Evolutionary conservation across 2,888 invertebrate species (phyloP).

Genomic region (Spatulosminthurus flaviceps): DNA sequence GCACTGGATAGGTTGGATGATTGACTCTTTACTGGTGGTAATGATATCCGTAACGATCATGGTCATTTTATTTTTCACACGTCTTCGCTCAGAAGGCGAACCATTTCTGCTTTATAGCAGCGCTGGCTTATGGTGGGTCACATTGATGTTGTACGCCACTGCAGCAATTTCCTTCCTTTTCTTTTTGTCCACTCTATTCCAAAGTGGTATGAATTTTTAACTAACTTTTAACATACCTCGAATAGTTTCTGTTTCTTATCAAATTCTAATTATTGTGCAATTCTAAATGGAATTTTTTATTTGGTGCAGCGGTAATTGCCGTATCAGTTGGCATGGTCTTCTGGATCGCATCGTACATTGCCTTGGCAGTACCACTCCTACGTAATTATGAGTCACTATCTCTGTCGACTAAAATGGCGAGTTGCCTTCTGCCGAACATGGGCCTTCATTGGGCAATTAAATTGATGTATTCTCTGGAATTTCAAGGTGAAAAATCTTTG

Average conservation of each 20-base stretch:
- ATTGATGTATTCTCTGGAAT: slow-evolving; percentile 63
- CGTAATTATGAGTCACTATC: slow-evolving; percentile 51
- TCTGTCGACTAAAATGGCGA: slow-evolving; percentile 57
- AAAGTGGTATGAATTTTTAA: slow-evolving; percentile 65
- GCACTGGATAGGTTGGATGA: slow-evolving; percentile 70
- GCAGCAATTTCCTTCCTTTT: slow-evolving; percentile 67
- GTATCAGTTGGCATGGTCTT: slow-evolving; percentile 64
- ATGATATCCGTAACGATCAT: slow-evolving; percentile 66
- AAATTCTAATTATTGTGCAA: no score
- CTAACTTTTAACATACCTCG: neutral
- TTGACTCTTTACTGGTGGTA: slow-evolving; percentile 67
- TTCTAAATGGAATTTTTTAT: no score
- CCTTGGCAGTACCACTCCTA: slow-evolving; percentile 56
- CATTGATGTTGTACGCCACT: slow-evolving; percentile 66
- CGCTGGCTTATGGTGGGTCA: slow-evolving; percentile 66
- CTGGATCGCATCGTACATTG: slow-evolving; percentile 63
- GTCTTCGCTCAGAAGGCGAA: slow-evolving; percentile 57
- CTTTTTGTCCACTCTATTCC: slow-evolving; percentile 67
- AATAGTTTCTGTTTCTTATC: no score
- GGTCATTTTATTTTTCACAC: slow-evolving; percentile 65
- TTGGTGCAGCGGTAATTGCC: slow-evolving; percentile 64
- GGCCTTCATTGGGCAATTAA: slow-evolving; percentile 63
- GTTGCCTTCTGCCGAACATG: slow-evolving; percentile 64
- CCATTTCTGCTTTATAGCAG: slow-evolving; percentile 65
- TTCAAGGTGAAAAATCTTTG: slow-evolving; percentile 52